phyloP scores from a whole-genome alignment of 2,113 vertebrate genomes.

The Dendrocopos noguchii region DNA sequence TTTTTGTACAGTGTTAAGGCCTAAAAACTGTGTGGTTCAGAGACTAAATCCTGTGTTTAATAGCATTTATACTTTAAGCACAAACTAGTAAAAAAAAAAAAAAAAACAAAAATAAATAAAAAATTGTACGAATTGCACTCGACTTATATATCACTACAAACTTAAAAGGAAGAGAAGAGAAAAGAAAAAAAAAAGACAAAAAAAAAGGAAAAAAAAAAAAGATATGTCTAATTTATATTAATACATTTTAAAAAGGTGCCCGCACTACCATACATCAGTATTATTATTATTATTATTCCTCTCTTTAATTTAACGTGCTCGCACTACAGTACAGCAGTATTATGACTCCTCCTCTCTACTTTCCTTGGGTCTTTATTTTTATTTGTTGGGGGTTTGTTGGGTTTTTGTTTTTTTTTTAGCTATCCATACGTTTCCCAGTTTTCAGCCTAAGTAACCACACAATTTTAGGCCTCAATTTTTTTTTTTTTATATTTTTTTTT shows the following conservation, averaged over 20 bases:
- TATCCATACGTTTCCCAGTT: slow-evolving; percentile 83
- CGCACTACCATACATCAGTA: slow-evolving; percentile 89
- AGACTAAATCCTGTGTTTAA: slow-evolving; percentile 99
- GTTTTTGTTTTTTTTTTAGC: not conserved
- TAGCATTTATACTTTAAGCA: slow-evolving; percentile 99
- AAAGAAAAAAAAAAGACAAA: slow-evolving; percentile 86
- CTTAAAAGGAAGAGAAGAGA: slow-evolving; percentile 89
- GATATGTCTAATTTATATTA: slow-evolving; percentile 99
- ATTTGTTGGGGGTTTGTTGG: too few species aligned
- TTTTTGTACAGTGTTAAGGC: slow-evolving; percentile 99
- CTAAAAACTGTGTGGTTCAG: slow-evolving; percentile 99
- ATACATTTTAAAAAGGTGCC: slow-evolving; percentile 92
- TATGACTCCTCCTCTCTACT: slow-evolving; percentile 83
- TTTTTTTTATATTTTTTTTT: slow-evolving; percentile 61
- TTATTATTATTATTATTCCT: slow-evolving; percentile 83
- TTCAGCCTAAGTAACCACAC: slow-evolving; percentile 94
- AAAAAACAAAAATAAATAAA: too few species aligned
- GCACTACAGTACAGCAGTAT: slow-evolving; percentile 94
- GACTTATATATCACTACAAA: slow-evolving; percentile 99
- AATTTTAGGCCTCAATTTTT: slow-evolving; percentile 90
- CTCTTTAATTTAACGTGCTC: slow-evolving; percentile 87
- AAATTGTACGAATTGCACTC: slow-evolving; percentile 99
- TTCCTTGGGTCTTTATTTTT: slow-evolving; percentile 71
- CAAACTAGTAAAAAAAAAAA: slow-evolving; percentile 88
- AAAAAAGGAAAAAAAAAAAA: slow-evolving; percentile 89